phyloP scores from a whole-genome alignment of 2,797 vertebrate species.

The Pangasius larnaudii region DNA sequence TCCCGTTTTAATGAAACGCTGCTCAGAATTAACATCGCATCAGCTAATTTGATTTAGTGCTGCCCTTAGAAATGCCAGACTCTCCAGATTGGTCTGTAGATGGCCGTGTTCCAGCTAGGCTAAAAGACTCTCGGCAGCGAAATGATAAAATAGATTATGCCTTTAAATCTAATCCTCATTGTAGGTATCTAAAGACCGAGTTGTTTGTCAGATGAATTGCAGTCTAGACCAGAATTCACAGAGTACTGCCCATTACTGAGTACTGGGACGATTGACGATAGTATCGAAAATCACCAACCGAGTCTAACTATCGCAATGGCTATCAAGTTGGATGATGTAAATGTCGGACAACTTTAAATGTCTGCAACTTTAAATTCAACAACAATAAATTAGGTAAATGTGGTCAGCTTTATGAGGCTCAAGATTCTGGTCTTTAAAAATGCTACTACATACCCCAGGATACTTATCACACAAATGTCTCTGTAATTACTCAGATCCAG shows the following conservation, averaged over 20 bases:
- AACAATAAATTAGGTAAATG: not conserved
- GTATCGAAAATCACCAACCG: not conserved
- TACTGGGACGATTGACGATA: not conserved
- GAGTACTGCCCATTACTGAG: not conserved
- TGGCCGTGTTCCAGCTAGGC: constrained; percentile 24
- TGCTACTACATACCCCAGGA: not conserved
- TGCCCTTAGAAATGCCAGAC: constrained; percentile 71
- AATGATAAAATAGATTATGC: not conserved
- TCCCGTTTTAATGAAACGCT: constrained; percentile 73
- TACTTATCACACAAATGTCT: not conserved
- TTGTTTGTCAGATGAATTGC: not conserved
- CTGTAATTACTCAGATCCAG: not conserved
- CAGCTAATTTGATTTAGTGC: constrained; percentile 74
- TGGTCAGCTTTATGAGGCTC: not conserved
- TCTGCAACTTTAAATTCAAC: not conserved
- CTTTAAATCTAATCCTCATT: not conserved
- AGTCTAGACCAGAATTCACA: not conserved
- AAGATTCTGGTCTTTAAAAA: not conserved
- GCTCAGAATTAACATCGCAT: constrained; percentile 78
- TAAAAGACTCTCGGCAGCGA: not conserved
- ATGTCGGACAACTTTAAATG: no score
- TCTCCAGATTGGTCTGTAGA: constrained; percentile 67
- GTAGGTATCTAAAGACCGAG: not conserved
- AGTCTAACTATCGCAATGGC: not conserved
- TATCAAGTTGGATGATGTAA: not conserved